Conservation (phyloP, 2,113 vertebrate species). For the Elephantulus edwardii region DNA sequence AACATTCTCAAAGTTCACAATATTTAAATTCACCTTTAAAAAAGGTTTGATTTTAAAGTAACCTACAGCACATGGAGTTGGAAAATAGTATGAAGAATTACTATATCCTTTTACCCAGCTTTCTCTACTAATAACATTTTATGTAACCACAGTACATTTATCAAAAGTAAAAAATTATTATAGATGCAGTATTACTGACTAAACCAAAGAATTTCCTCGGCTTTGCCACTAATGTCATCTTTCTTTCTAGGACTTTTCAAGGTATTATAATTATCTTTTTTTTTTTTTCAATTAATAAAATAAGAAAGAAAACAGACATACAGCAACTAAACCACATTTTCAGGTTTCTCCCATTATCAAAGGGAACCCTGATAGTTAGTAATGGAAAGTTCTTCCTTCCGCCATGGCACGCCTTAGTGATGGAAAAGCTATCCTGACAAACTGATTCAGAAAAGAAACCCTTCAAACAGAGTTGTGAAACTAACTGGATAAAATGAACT, state of each 20-base stretch:
- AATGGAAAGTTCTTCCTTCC: background rate
- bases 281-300: background rate
- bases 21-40: background rate
- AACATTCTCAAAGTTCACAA: too few relatives aligned
- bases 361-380: background rate
- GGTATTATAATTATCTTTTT: background rate
- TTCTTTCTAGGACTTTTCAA: conserved; percentile 21
- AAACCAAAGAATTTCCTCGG: conserved; percentile 30
- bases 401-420: background rate
- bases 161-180: conserved; percentile 51
- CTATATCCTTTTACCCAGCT: background rate
- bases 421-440: background rate
- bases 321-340: conserved; percentile 21
- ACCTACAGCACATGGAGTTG: conserved; percentile 11
- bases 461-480: background rate
- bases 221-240: background rate
- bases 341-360: conserved; percentile 30
- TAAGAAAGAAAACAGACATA: background rate
- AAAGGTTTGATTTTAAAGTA: conserved; percentile 47
- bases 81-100: background rate
- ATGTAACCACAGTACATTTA: background rate
- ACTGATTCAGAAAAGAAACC: conserved; percentile 19
- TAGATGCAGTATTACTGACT: background rate
- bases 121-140: conserved; percentile 20
- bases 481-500: too few relatives aligned